A percentile compares a stretch with the other conserved stretches of the same genome.
phyloP scores from a whole-genome alignment of 1,140 invertebrate genomes.

The Lethrus apterus region DNA sequence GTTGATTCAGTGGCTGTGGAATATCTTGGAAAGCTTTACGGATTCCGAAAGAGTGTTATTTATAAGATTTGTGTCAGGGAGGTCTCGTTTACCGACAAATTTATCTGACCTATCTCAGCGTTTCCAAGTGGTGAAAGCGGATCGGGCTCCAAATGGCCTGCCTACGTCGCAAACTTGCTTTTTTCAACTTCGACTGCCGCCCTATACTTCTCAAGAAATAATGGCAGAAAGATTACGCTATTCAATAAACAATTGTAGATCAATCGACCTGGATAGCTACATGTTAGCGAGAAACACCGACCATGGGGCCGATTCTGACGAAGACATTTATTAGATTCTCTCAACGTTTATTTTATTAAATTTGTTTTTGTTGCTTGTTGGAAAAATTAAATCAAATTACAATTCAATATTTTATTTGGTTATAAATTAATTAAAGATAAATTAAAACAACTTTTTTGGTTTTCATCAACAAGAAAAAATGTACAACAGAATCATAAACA shows the following conservation, averaged over 20 bases:
- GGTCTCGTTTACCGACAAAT: conserved; percentile 58
- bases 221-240: conserved; percentile 58
- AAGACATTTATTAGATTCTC: conserved; percentile 43
- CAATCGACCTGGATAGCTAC: conserved; percentile 68
- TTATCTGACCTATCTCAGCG: conserved; percentile 59
- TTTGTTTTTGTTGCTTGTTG: background rate
- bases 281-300: conserved; percentile 60
- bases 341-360: conserved; percentile 8
- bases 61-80: conserved; percentile 61
- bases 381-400: too few relatives aligned
- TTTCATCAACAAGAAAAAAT: too few relatives aligned
- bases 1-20: conserved; percentile 60
- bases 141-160: conserved; percentile 52
- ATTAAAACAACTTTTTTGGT: too few relatives aligned
- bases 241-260: conserved; percentile 63
- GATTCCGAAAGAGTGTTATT: conserved; percentile 61
- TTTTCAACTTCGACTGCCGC: conserved; percentile 62
- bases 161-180: conserved; percentile 65
- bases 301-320: conserved; percentile 45
- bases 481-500: too few relatives aligned
- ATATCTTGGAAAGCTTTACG: conserved; percentile 54
- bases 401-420: too few relatives aligned
- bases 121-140: conserved; percentile 59
- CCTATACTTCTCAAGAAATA: conserved; percentile 52
- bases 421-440: too few relatives aligned